Conservation (phyloP, 1,140 invertebrate species). For the Drosophila kohkoa region DNA sequence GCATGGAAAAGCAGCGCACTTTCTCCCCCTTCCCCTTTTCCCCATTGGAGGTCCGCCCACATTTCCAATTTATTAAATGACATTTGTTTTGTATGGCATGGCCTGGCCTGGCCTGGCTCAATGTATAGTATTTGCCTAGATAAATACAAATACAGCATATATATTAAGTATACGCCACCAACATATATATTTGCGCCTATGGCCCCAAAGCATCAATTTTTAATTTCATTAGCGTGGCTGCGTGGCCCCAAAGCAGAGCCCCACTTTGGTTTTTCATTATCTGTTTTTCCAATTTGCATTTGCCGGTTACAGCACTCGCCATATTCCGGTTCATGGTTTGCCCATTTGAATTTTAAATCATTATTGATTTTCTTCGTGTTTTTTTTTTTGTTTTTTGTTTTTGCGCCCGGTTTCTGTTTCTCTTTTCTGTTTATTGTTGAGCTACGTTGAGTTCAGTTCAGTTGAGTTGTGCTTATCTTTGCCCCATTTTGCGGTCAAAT, state of each 20-base stretch:
- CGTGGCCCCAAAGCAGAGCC: constrained; percentile 22
- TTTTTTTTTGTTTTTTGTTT: constrained; percentile 21
- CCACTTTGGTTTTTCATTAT: constrained; percentile 73
- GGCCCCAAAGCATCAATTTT: constrained; percentile 81
- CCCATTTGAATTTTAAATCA: constrained; percentile 81
- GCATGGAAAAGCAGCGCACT: constrained; percentile 47
- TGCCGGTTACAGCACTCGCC: constrained; percentile 51
- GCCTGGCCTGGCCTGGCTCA: constrained; percentile 2
- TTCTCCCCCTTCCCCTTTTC: constrained; percentile 9
- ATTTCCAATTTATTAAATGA: constrained; percentile 82
- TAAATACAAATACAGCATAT: constrained; percentile 15
- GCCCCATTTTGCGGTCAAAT: constrained; percentile 39
- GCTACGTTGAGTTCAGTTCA: neutral
- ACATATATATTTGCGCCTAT: constrained; percentile 31
- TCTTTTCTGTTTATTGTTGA: neutral
- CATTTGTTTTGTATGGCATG: constrained; percentile 57
- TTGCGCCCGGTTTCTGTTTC: neutral
- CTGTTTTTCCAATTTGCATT: constrained; percentile 79
- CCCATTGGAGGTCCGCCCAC: constrained; percentile 23
- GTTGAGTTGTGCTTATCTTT: constrained; percentile 32
- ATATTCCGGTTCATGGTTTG: constrained; percentile 80
- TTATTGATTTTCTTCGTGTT: constrained; percentile 67
- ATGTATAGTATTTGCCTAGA: constrained; percentile 55
- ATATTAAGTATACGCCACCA: too few species aligned
- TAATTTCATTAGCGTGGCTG: constrained; percentile 76